phyloP scores from a whole-genome alignment of 1,140 invertebrate genomes.

The Drosophila micromelanica region DNA sequence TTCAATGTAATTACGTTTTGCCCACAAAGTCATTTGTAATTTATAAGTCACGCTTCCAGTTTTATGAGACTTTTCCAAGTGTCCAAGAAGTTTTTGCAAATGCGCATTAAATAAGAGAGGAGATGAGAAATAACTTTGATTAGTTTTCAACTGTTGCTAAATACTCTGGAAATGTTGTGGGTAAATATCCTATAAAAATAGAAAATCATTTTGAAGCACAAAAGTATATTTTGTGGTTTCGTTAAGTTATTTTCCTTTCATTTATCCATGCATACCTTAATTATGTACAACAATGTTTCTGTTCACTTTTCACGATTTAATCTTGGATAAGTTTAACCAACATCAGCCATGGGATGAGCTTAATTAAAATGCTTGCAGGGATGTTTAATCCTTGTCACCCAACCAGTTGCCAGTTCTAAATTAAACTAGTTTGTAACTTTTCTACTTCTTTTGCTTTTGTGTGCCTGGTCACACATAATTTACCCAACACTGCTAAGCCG shows the following conservation, averaged over 20 bases:
- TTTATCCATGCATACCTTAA: too few relatives aligned
- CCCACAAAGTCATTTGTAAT: constrained; percentile 15
- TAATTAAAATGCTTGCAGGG: constrained; percentile 14
- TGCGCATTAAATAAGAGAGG: neutral
- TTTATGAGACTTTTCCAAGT: constrained; percentile 10
- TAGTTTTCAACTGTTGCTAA: too few relatives aligned
- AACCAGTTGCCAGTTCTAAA: constrained; percentile 4
- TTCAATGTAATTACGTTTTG: constrained; percentile 11
- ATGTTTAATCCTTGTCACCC: constrained; percentile 10
- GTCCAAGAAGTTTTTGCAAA: neutral
- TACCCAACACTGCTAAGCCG: constrained; percentile 10
- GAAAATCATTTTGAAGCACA: too few relatives aligned
- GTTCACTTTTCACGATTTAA: too few relatives aligned
- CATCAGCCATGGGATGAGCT: neutral
- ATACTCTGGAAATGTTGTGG: too few relatives aligned
- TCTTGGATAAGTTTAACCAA: neutral
- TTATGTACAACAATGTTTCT: too few relatives aligned
- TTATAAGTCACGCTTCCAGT: constrained; percentile 18
- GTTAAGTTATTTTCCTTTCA: too few relatives aligned
- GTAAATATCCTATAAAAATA: too few relatives aligned
- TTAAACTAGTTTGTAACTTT: constrained; percentile 6
- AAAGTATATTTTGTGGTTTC: too few relatives aligned
- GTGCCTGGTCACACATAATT: constrained; percentile 9
- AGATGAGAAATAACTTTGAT: too few relatives aligned
- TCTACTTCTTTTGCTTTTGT: neutral